Evolutionary conservation across 2,113 vertebrate genomes (phyloP).

Genomic region (Hippocampus barbouri): DNA sequence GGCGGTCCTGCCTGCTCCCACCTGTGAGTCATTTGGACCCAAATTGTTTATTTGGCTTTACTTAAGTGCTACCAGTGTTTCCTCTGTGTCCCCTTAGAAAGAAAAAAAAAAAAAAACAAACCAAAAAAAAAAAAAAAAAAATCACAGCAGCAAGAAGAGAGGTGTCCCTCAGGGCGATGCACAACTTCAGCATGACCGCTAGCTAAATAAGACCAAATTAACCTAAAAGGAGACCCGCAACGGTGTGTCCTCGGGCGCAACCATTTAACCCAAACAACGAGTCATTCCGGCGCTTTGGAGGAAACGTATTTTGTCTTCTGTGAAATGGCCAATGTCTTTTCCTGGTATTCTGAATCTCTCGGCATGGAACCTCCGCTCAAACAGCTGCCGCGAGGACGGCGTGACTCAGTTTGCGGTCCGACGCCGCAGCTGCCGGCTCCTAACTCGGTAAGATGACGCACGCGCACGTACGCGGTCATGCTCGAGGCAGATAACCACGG

Average conservation of each 20-base stretch:
- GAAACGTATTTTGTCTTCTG: constrained; percentile 35
- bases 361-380: constrained; percentile 30
- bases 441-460: constrained; percentile 27
- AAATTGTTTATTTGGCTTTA: constrained; percentile 77
- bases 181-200: constrained; percentile 53
- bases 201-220: constrained; percentile 58
- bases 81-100: constrained; percentile 63
- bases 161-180: constrained; percentile 50
- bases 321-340: constrained; percentile 33
- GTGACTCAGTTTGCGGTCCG: constrained; percentile 46
- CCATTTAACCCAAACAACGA: constrained; percentile 51
- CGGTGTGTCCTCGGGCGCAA: constrained; percentile 34
- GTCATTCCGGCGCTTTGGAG: constrained; percentile 43
- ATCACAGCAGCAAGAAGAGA: constrained; percentile 21
- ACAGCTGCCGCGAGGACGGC: constrained; percentile 21
- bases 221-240: constrained; percentile 49
- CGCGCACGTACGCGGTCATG: constrained; percentile 6
- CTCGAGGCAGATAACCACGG: constrained; percentile 14
- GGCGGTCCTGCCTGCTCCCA: constrained; percentile 65
- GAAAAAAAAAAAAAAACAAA: background rate
- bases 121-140: background rate
- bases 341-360: constrained; percentile 36
- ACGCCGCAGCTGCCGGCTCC: constrained; percentile 24
- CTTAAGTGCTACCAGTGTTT: constrained; percentile 77
- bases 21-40: constrained; percentile 80